These are phyloP conservation scores for Brassicogethes aeneus DNA, from an alignment of 2,888 invertebrate genomes.

Conservation along the genomic window DNA sequence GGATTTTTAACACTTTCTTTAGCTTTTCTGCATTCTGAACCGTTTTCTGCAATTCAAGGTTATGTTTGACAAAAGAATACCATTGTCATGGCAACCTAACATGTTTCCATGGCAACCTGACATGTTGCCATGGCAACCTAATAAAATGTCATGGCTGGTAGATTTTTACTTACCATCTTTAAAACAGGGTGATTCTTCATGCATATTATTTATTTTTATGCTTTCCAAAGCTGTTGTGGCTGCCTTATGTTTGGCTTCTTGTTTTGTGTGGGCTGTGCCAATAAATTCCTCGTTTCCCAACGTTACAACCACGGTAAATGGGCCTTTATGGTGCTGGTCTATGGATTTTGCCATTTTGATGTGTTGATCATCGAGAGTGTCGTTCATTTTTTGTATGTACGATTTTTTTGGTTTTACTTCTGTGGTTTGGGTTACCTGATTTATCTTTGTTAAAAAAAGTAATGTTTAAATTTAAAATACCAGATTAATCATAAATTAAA, in stretches of 20 bases:
- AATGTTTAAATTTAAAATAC: neutral
- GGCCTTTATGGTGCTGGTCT: slow-evolving; percentile 25
- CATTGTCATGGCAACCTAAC: no score
- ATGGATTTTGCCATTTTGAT: neutral
- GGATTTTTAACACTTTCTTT: slow-evolving; percentile 31
- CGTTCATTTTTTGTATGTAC: slow-evolving; percentile 27
- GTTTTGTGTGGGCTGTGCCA: slow-evolving; percentile 28
- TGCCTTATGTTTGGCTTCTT: slow-evolving; percentile 33
- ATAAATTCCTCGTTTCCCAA: slow-evolving; percentile 27
- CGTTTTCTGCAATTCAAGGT: neutral
- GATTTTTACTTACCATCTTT: neutral
- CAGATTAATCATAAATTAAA: neutral
- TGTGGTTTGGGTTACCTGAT: no score
- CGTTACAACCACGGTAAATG: slow-evolving; percentile 28
- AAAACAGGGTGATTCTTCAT: slow-evolving; percentile 11
- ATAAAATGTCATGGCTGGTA: no score
- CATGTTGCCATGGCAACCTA: no score
- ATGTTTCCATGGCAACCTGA: no score
- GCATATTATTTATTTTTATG: slow-evolving; percentile 16
- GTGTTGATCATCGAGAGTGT: slow-evolving; percentile 21
- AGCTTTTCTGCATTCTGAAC: slow-evolving; percentile 22
- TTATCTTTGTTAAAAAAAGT: no score
- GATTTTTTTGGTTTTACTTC: slow-evolving; percentile 22
- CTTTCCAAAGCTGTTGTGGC: slow-evolving; percentile 29
- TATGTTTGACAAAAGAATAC: neutral